Base-by-base conservation (phyloP, 2,113 vertebrate species). In the Tragulus kanchil region DNA sequence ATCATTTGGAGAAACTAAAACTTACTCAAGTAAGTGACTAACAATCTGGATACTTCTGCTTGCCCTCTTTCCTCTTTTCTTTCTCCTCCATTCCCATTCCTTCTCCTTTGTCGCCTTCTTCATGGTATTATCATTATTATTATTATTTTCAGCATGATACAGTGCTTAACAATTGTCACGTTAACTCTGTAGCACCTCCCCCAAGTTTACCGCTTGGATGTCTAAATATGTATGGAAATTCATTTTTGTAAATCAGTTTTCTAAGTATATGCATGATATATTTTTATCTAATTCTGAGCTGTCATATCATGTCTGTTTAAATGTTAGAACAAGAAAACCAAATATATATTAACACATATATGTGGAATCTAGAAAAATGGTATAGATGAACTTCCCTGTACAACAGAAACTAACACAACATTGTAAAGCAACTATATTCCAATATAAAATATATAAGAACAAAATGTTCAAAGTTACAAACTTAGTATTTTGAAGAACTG, bases 11-110 rank as follows among this genome's bases (percentile, higher is more conserved):
- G 8, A 77, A 78, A 78, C 3, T 31, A 31, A 91, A 36, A 90
- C 25, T 67, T 87, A 87, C 45, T 84, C 23, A 15, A 17, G 77
- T 78, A 61, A 61, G 19, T 93, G 26, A 78, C 17, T 89, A 83
- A 59, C 7, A 64, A 52, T 82, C 42, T 42, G 36, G 19, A 16
- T 62, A 83, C 36, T 83, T 83, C 28, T 61, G 52, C 56, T 52
- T 83, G 28, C 11, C 48, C 8, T 54, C 14, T 50, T 36, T 42
- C 61, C 19, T 71, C n/a, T 25, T 81, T 3, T 86, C 48, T 13
- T 28, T 3, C 16, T 50, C 14, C 28, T 14, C 9, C 48, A 15
- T n/a, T 86, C 7, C 17, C 1, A 0, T 15, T 48, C 16, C 17
- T n/a, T 3, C 12, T 5, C 81, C n/a, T 12, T 48, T 4, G 3